phyloP scores from a whole-genome alignment of 2,888 invertebrate genomes.

The Sarcophaga caerulescens region DNA sequence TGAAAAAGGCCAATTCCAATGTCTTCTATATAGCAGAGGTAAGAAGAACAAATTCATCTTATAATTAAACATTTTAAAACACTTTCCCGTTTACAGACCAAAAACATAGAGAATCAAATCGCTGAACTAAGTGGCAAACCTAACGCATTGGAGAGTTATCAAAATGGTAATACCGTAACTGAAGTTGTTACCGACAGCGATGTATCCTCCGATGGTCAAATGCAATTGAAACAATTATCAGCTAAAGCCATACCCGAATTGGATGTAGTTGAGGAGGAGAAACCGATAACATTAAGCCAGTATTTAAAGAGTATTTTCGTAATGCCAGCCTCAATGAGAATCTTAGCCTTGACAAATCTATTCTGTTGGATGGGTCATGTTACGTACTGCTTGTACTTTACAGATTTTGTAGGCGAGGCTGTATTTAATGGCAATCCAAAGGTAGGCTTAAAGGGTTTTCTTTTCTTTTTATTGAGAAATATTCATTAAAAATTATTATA shows the following conservation, averaged over 20 bases:
- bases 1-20: slow-evolving; percentile 77
- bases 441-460: slow-evolving; percentile 71
- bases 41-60: not conserved
- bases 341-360: slow-evolving; percentile 84
- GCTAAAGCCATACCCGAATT: slow-evolving; percentile 57
- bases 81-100: slow-evolving; percentile 69
- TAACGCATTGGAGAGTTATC: slow-evolving; percentile 71
- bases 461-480: no score
- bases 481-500: no score
- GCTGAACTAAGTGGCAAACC: slow-evolving; percentile 63
- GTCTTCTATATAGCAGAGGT: slow-evolving; percentile 78
- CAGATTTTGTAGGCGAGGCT: slow-evolving; percentile 86
- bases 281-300: slow-evolving; percentile 75
- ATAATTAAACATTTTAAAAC: not conserved
- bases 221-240: slow-evolving; percentile 18
- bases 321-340: slow-evolving; percentile 84
- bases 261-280: slow-evolving; percentile 68
- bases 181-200: slow-evolving; percentile 16
- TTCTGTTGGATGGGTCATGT: slow-evolving; percentile 86
- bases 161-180: slow-evolving; percentile 70
- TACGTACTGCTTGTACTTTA: slow-evolving; percentile 86
- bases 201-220: slow-evolving; percentile 7
- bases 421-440: slow-evolving; percentile 83
- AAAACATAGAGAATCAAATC: slow-evolving; percentile 74
- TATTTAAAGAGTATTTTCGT: slow-evolving; percentile 83